A percentile compares a stretch with the other conserved stretches of the same genome.
These are phyloP conservation scores for Orthonyx spaldingii DNA, from an alignment of 2,113 vertebrate genomes.

Conservation along the genomic window DNA sequence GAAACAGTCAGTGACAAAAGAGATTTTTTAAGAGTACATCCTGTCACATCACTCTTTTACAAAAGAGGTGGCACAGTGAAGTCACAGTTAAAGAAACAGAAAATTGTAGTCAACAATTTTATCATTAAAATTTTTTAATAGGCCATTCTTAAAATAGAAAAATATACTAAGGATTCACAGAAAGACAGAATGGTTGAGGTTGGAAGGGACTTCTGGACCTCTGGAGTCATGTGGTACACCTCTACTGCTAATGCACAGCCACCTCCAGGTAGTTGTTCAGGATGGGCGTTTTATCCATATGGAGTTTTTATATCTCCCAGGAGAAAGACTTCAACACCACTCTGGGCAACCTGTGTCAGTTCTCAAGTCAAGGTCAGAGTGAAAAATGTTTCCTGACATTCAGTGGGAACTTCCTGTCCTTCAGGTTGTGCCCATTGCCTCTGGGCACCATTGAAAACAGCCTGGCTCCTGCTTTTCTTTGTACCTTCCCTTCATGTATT, in stretches of 20 bases:
- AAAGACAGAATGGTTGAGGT: neutral
- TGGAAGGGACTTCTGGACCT: neutral
- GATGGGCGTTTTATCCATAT: neutral
- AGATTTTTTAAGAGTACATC: neutral
- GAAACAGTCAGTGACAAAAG: neutral
- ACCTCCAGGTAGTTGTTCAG: neutral
- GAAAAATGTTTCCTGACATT: neutral
- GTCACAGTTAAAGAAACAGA: neutral
- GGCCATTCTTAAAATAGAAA: neutral
- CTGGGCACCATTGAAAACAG: neutral
- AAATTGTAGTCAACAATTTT: neutral
- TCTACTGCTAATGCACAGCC: accelerated
- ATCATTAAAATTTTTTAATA: neutral
- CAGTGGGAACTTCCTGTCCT: neutral
- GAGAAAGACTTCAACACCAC: neutral
- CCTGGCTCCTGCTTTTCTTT: accelerated
- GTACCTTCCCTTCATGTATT: neutral
- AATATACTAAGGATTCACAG: neutral
- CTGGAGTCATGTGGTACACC: accelerated
- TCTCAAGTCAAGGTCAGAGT: accelerated
- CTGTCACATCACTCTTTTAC: neutral
- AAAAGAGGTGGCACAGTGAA: neutral
- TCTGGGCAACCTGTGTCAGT: neutral
- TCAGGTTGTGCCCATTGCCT: neutral
- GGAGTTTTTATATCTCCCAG: neutral